Evolutionary conservation across 2,888 invertebrate species (phyloP).

Genomic region (Scelioninae gen. 2): DNA sequence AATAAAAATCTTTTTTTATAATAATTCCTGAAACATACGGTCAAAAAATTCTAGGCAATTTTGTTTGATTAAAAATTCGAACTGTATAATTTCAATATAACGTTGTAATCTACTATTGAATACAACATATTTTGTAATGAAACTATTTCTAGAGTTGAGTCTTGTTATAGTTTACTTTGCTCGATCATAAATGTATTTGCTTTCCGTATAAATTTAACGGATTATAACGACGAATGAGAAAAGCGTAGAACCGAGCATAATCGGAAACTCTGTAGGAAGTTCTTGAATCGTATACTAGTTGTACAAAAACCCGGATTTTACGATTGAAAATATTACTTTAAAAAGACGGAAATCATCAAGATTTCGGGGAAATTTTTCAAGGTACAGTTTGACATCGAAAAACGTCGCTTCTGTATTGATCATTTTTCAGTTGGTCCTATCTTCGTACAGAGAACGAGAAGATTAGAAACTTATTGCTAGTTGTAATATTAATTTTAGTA

Average conservation of each 20-base stretch:
- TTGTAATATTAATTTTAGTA: slow-evolving; percentile 9
- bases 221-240: slow-evolving; percentile 59
- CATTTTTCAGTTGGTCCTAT: slow-evolving; percentile 11
- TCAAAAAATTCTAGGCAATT: too few relatives aligned
- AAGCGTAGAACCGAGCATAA: slow-evolving; percentile 58
- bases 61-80: too few relatives aligned
- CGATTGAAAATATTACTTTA: slow-evolving; percentile 1
- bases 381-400: not conserved
- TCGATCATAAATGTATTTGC: slow-evolving; percentile 38
- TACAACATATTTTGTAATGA: slow-evolving; percentile 20
- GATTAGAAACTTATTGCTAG: slow-evolving; percentile 32
- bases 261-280: slow-evolving; percentile 47
- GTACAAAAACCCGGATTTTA: slow-evolving; percentile 18
- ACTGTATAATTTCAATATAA: not conserved
- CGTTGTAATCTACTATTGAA: not conserved
- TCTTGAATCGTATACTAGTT: slow-evolving; percentile 10
- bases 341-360: not conserved
- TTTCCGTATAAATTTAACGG: slow-evolving; percentile 68
- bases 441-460: slow-evolving; percentile 3
- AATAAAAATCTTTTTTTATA: too few relatives aligned
- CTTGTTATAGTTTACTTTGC: slow-evolving; percentile 1
- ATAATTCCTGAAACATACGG: too few relatives aligned
- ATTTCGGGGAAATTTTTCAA: not conserved
- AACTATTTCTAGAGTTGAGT: not conserved
- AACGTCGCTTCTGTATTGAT: slow-evolving; percentile 7